phyloP scores from a whole-genome alignment of 2,113 vertebrate species.

The Probosciger aterrimus region DNA sequence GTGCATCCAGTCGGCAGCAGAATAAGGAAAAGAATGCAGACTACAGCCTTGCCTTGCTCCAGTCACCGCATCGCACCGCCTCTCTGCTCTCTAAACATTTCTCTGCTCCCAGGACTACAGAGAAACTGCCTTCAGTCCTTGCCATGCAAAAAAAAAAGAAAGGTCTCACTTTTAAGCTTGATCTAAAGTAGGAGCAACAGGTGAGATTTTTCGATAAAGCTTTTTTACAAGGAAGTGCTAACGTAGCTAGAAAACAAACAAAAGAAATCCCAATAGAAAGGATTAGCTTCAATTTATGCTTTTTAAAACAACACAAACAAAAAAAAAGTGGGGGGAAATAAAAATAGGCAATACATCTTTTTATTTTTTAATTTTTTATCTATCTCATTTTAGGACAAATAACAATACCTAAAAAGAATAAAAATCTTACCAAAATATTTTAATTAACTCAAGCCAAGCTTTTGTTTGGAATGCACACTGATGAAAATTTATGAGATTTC shows the following conservation, averaged over 20 bases:
- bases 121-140: background rate
- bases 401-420: background rate
- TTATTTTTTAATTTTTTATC: too few species aligned
- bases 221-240: background rate
- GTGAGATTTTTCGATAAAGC: background rate
- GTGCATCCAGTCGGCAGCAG: background rate
- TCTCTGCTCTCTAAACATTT: background rate
- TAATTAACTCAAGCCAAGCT: background rate
- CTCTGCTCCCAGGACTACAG: background rate
- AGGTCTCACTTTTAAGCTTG: background rate
- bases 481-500: slow-evolving; percentile 2
- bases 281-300: background rate
- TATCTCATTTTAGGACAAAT: background rate
- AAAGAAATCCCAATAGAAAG: background rate
- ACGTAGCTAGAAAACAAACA: background rate
- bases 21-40: background rate
- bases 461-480: background rate
- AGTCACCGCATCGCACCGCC: rapidly evolving
- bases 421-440: background rate
- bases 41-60: background rate
- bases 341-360: rapidly evolving
- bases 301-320: background rate
- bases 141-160: rapidly evolving
- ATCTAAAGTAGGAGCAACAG: background rate
- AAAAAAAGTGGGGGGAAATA: background rate